Evolutionary conservation across 2,888 invertebrate genomes (phyloP).

Genomic region (Ganaspis brasiliensis): DNA sequence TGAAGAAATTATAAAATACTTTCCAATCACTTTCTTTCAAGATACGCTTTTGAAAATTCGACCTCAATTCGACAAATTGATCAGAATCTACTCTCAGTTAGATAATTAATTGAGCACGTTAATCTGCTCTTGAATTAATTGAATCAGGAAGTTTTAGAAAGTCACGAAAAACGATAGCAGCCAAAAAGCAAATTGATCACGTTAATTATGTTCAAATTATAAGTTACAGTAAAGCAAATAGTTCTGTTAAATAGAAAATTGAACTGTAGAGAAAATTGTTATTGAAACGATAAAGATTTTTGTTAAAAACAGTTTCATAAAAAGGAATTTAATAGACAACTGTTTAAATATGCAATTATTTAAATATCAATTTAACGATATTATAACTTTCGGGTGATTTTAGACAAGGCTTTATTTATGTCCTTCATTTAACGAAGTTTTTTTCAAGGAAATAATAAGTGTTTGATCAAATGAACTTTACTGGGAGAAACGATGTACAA

Average conservation of each 20-base stretch:
- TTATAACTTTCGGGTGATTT: too few relatives aligned
- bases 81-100: background rate
- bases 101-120: slow-evolving; percentile 11
- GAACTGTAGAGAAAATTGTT: too few relatives aligned
- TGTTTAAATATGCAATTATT: too few relatives aligned
- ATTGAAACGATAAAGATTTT: too few relatives aligned
- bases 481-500: background rate
- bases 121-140: background rate
- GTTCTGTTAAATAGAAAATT: background rate
- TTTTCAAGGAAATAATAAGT: too few relatives aligned
- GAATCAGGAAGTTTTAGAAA: slow-evolving; percentile 10
- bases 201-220: background rate
- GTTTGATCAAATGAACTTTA: background rate
- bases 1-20: slow-evolving; percentile 10
- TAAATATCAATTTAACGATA: too few relatives aligned
- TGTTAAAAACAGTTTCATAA: too few relatives aligned
- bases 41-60: background rate
- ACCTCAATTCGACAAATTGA: slow-evolving; percentile 12
- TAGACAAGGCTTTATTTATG: too few relatives aligned
- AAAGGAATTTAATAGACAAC: too few relatives aligned
- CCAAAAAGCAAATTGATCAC: background rate
- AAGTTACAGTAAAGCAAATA: background rate
- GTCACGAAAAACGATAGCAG: background rate
- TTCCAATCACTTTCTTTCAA: slow-evolving; percentile 10
- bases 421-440: too few relatives aligned